These are phyloP conservation scores for Scaptomyza pallida DNA, from an alignment of 1,140 invertebrate species.

Conservation along the genomic window DNA sequence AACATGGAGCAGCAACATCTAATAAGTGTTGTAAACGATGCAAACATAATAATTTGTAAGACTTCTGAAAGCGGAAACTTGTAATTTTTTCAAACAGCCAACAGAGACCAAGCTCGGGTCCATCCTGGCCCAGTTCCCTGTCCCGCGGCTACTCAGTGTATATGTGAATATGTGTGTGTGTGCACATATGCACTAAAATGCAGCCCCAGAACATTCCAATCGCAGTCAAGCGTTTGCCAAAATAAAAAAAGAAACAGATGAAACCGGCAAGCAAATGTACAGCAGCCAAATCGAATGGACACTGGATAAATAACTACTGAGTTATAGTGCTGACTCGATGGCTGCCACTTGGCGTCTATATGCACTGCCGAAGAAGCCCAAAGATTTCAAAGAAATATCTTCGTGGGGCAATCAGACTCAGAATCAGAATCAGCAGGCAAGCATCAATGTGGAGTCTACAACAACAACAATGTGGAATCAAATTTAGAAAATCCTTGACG, in stretches of 20 bases:
- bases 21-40: slow-evolving; percentile 82
- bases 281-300: slow-evolving; percentile 74
- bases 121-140: neutral
- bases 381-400: slow-evolving; percentile 75
- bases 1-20: slow-evolving; percentile 54
- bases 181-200: slow-evolving; percentile 61
- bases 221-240: slow-evolving; percentile 70
- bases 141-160: neutral
- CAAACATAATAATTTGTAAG: slow-evolving; percentile 82
- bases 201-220: slow-evolving; percentile 64
- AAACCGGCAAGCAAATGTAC: slow-evolving; percentile 50
- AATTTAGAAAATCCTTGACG: slow-evolving; percentile 75
- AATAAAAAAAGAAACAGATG: slow-evolving; percentile 40
- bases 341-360: slow-evolving; percentile 22
- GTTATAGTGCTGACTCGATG: slow-evolving; percentile 66
- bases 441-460: too few relatives aligned
- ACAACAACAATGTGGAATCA: slow-evolving; percentile 60
- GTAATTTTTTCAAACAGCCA: slow-evolving; percentile 74
- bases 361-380: slow-evolving; percentile 48
- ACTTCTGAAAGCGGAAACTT: slow-evolving; percentile 81
- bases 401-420: slow-evolving; percentile 72
- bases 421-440: too few relatives aligned
- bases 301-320: slow-evolving; percentile 80
- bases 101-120: slow-evolving; percentile 12
- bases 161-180: slow-evolving; percentile 14